phyloP scores from a whole-genome alignment of 2,113 vertebrate species.

The Carassius auratus region DNA sequence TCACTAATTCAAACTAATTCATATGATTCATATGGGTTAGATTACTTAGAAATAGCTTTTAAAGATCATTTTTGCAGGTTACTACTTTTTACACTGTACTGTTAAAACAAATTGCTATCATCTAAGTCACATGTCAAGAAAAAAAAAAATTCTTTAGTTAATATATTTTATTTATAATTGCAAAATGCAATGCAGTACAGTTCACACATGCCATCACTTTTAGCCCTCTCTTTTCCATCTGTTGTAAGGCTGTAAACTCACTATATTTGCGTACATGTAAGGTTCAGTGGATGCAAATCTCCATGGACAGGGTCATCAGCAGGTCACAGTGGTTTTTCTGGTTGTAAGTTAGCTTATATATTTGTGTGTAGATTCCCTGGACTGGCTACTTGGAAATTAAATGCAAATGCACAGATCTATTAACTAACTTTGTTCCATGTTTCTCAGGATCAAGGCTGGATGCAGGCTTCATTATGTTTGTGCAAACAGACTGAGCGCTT shows the following conservation, averaged over 20 bases:
- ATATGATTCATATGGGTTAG: too few species aligned
- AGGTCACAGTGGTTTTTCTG: constrained; percentile 19
- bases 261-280: constrained; percentile 23
- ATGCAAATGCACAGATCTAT: constrained; percentile 19
- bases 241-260: constrained; percentile 9
- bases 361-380: constrained; percentile 4
- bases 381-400: constrained; percentile 17
- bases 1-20: too few species aligned
- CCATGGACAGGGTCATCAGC: constrained; percentile 22
- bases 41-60: too few species aligned
- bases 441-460: constrained; percentile 1
- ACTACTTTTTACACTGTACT: too few species aligned
- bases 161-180: not conserved
- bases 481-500: not conserved
- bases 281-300: constrained; percentile 10
- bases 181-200: not conserved
- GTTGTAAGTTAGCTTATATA: constrained; percentile 5
- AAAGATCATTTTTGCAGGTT: too few species aligned
- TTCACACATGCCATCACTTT: not conserved
- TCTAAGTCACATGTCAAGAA: not conserved
- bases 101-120: not conserved
- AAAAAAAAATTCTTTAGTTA: too few species aligned
- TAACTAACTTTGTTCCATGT: constrained; percentile 21
- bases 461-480: not conserved
- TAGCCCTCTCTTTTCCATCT: not conserved